Evolutionary conservation across 2,797 vertebrate genomes (phyloP).

Genomic region (Pempheris klunzingeri): DNA sequence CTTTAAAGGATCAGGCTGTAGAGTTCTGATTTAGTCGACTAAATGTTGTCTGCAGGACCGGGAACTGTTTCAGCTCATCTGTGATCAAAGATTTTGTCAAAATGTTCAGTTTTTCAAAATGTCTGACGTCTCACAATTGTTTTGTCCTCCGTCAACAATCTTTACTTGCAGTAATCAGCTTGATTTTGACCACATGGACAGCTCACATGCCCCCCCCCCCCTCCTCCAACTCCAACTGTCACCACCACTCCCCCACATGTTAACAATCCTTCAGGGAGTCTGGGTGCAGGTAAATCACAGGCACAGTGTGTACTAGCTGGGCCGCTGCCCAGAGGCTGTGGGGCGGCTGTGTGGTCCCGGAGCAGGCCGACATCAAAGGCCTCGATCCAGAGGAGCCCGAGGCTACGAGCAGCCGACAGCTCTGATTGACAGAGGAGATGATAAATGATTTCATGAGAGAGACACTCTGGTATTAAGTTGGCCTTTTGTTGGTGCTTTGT

Average conservation of each 20-base stretch:
- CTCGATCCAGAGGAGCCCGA: conserved; percentile 67
- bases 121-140: background rate
- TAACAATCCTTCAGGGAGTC: conserved; percentile 54
- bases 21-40: background rate
- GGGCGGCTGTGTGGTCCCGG: conserved; percentile 31
- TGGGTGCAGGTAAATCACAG: conserved; percentile 65
- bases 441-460: conserved; percentile 26
- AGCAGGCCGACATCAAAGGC: conserved; percentile 72
- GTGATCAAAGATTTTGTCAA: background rate
- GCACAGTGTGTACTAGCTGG: conserved; percentile 19
- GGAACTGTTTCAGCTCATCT: background rate
- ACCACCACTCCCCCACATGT: conserved; percentile 13
- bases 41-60: background rate
- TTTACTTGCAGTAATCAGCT: conserved; percentile 45
- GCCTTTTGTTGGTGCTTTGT: conserved; percentile 21
- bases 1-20: background rate
- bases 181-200: conserved; percentile 40
- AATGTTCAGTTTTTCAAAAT: background rate
- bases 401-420: conserved; percentile 52
- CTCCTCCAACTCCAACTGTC: too few relatives aligned
- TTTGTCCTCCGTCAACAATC: conserved; percentile 21
- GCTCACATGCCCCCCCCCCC: background rate
- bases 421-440: conserved; percentile 58
- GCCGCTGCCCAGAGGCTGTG: conserved; percentile 65
- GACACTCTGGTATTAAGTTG: conserved; percentile 3